Percentiles rank a stretch among this genome's conserved stretches.
These are phyloP conservation scores for Hippocampus abdominalis DNA, from an alignment of 2,113 vertebrate genomes.

Conservation along the genomic window DNA sequence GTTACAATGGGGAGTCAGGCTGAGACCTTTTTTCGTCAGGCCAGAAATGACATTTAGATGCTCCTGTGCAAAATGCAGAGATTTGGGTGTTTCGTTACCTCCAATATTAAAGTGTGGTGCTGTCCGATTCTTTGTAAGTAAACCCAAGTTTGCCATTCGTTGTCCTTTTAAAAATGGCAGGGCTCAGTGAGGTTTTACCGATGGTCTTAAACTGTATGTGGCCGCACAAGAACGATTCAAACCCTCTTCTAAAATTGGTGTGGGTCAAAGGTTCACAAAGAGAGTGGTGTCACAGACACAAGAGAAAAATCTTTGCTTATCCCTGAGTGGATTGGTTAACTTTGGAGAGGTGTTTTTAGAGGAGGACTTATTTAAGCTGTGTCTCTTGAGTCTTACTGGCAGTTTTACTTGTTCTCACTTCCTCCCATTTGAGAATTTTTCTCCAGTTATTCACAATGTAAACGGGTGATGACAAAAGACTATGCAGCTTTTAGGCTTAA, in stretches of 20 bases:
- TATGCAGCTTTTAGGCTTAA: slow-evolving; percentile 2
- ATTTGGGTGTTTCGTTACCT: background rate
- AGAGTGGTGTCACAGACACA: background rate
- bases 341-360: slow-evolving; percentile 31
- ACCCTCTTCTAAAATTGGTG: slow-evolving; percentile 6
- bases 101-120: background rate
- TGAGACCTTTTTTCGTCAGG: slow-evolving; percentile 31
- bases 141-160: slow-evolving; percentile 8
- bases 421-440: background rate
- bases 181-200: background rate
- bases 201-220: slow-evolving; percentile 1
- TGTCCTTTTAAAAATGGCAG: background rate
- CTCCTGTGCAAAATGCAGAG: background rate
- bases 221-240: slow-evolving; percentile 1
- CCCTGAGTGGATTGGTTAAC: slow-evolving; percentile 24
- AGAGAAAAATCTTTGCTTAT: slow-evolving; percentile 4
- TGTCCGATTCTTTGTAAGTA: slow-evolving; percentile 10
- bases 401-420: slow-evolving; percentile 1
- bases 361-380: slow-evolving; percentile 24
- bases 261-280: slow-evolving; percentile 1
- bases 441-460: background rate
- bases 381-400: background rate
- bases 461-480: background rate
- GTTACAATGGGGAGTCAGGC: slow-evolving; percentile 25
- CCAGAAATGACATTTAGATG: slow-evolving; percentile 10